Base-by-base conservation (phyloP, 2,113 vertebrate genomes). In the Syngnathus scovelli region DNA sequence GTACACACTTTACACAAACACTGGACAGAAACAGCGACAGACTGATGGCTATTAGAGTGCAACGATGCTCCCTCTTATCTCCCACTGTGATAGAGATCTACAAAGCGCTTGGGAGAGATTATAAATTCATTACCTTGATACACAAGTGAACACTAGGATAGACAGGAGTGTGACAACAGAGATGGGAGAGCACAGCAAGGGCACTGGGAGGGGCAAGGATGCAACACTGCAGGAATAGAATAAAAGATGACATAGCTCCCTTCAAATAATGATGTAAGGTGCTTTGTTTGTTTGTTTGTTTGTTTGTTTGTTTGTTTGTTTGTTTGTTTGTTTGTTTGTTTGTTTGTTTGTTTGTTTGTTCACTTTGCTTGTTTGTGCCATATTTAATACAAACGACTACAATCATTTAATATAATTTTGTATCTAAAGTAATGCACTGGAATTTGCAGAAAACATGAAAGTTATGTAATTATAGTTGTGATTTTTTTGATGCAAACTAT, bases 111-210 rank as follows among this genome's bases (percentile, higher is more conserved):
- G 72, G 73, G 85, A 82, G 83, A 89, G 86, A 90, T 89, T 89
- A 90, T 86, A 81, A 90, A 90, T 91, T 90, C 85, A 89, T 90
- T 90, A 91, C 87, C 77, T 85, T 80, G 78, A 88, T 88, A 86
- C 83, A 87, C 80, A 84, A 78, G 80, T 78, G 74, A 78, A 73
- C 65, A 36, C 62, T 55, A 68, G 58, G 65, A 83, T 73, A 84
- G 81, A 80, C 72, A 74, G 67, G 69, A 78, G 78, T 72, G 74
- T 79, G 63, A 68, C 76, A 62, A 62, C 41, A 27, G 21, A 78
- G 75, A 76, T 69, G 66, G 74, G 64, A 58, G 43, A 43, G 79
- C 44, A 23, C 16, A 16, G 44, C 72, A 65, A 72, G 68, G 69
- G 37, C 19, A 38, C 7, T 60, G 52, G 73, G 49, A 68, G 48